Conservation (phyloP, 2,797 vertebrate species). For the Diplodus sargus region DNA sequence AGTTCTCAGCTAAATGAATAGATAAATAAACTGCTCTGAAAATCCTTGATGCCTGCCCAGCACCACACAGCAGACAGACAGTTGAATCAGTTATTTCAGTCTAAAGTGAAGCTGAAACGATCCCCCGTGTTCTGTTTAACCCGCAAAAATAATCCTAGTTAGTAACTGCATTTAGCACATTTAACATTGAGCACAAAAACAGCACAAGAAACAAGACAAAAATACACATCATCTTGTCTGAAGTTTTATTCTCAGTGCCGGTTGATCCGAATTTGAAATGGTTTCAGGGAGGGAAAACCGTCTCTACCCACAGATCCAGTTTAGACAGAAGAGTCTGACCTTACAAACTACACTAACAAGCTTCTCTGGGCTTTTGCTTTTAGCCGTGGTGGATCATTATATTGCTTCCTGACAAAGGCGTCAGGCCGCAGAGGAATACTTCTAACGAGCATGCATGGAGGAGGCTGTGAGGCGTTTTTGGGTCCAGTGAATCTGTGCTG, state of each 20-base stretch:
- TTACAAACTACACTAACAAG: slow-evolving; percentile 43
- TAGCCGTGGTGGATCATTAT: slow-evolving; percentile 42
- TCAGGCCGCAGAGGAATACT: slow-evolving; percentile 18
- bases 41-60: too few species aligned
- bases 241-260: background rate
- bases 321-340: slow-evolving; percentile 3
- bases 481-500: slow-evolving; percentile 16
- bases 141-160: background rate
- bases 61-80: too few species aligned
- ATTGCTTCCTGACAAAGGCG: slow-evolving; percentile 23
- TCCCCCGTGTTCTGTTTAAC: background rate
- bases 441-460: background rate
- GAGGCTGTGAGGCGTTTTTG: background rate
- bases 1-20: too few species aligned
- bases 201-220: background rate
- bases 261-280: slow-evolving; percentile 9
- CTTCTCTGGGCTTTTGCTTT: slow-evolving; percentile 3
- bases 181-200: background rate
- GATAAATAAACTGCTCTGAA: too few species aligned
- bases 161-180: background rate
- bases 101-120: background rate
- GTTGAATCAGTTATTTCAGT: background rate
- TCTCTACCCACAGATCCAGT: slow-evolving; percentile 3
- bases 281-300: background rate
- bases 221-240: background rate